Evolutionary conservation across 2,888 invertebrate species (phyloP), one percentile per base, ranked within the genome.

Genomic region (Pyralis farinalis): DNA sequence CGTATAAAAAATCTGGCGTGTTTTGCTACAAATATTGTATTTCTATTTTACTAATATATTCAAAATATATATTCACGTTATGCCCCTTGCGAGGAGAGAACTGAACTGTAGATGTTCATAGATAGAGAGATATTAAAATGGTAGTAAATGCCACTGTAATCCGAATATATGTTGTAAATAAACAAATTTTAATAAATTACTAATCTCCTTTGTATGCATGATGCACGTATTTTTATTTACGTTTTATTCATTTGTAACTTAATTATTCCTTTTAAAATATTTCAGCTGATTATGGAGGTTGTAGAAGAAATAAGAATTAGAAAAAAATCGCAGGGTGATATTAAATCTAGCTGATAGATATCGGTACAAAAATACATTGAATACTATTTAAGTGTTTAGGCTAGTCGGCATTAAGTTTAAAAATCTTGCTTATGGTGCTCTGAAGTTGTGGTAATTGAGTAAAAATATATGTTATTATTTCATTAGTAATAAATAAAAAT

Each of bases 281-380:
- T 87, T 84, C 88, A 87, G 87, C 85, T 86, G 50, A 88, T 88
- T 54, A 87, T 87, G 87, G 88, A 88, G 76, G 86, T 88, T 73
- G 85, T 88, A 52, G 88, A 88, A 82, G 88, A 88, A 63, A 88
- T 88, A 82, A 76, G 87, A 80, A 82, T 88, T 79, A 81, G 86
- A 73, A 85, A 86, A 62, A 87, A 82, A 71, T 79, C 84, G 61
- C 80, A 85, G 63, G 78, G 76, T 72, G 81, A 84, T 58, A 55
- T 75, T 48, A 62, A 60, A 22, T 71, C 71, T 68, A 81, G 77
- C 68, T 84, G 72, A 83, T 70, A 53, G 52, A 47, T 53, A 30
- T 31, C 8, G 9, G 11, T 31, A 27, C 31, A 46, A 37, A 38
- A 11, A 9, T 37, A 29, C 40, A 30, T 37, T 34, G 32, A 29